A percentile compares a stretch with the other conserved stretches of the same genome.
Conservation (phyloP, 1,140 invertebrate genomes). For the Anagrus nilaparvatae region DNA sequence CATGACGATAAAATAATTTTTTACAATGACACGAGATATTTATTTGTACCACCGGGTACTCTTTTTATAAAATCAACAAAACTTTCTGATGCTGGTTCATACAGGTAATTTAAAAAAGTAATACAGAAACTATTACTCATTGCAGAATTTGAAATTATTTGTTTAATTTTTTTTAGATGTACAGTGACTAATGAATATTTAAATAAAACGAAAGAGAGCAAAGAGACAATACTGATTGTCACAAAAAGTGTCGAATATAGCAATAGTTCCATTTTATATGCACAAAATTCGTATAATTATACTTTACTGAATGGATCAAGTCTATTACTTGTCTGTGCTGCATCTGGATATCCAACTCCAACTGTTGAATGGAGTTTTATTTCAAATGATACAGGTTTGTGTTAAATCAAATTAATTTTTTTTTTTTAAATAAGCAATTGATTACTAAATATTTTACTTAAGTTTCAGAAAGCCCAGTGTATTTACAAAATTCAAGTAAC, state of each 20-base stretch:
- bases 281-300: slow-evolving; percentile 34
- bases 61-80: slow-evolving; percentile 47
- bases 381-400: slow-evolving; percentile 29
- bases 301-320: slow-evolving; percentile 31
- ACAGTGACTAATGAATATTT: slow-evolving; percentile 38
- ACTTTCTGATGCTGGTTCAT: slow-evolving; percentile 47
- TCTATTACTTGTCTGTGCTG: slow-evolving; percentile 45
- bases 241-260: slow-evolving; percentile 14
- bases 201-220: slow-evolving; percentile 43
- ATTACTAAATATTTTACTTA: slow-evolving; percentile 2
- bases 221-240: slow-evolving; percentile 41
- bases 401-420: background rate
- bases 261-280: slow-evolving; percentile 22
- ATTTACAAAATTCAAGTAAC: slow-evolving; percentile 28
- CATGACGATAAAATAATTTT: slow-evolving; percentile 41
- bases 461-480: slow-evolving; percentile 4
- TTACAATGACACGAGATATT: too few species aligned
- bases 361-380: slow-evolving; percentile 46
- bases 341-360: slow-evolving; percentile 45
- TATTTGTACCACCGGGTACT: slow-evolving; percentile 44
- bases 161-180: slow-evolving; percentile 1
- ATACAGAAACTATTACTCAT: background rate
- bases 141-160: background rate
- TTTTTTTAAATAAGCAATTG: background rate
- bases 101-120: slow-evolving; percentile 37